A percentile compares a stretch with the other conserved stretches of the same genome.
These are phyloP conservation scores for Stegophylla sp. DNA, from an alignment of 2,888 invertebrate species.

Conservation along the genomic window DNA sequence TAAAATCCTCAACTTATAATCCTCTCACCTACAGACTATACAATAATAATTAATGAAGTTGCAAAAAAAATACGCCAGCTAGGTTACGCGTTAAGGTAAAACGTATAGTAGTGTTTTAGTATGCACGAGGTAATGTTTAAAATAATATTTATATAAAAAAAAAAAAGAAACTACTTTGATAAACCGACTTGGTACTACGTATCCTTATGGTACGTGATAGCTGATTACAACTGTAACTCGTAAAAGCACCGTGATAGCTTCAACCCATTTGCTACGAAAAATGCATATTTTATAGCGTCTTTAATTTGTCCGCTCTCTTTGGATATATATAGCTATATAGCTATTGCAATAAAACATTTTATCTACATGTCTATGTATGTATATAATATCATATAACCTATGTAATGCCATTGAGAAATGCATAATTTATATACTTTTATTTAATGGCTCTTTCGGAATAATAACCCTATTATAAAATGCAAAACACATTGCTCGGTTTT, in stretches of 20 bases:
- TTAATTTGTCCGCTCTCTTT: constrained; percentile 40
- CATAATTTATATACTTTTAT: constrained; percentile 6
- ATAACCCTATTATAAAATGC: constrained; percentile 21
- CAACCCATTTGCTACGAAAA: constrained; percentile 10
- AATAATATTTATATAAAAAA: constrained; percentile 19
- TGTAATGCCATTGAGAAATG: constrained; percentile 11
- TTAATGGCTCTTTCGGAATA: constrained; percentile 32
- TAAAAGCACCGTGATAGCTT: constrained; percentile 47
- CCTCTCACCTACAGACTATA: not conserved
- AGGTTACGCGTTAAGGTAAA: not conserved
- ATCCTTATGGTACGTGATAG: constrained; percentile 34
- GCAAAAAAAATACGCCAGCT: not conserved
- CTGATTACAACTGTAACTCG: constrained; percentile 54
- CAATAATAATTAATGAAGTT: constrained; percentile 1
- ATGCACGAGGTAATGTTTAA: constrained; percentile 1
- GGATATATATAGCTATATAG: no score
- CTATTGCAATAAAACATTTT: constrained; percentile 47
- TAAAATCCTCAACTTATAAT: constrained; percentile 11
- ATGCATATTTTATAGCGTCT: constrained; percentile 40
- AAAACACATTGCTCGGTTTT: constrained; percentile 21
- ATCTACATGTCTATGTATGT: not conserved
- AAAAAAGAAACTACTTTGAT: constrained; percentile 29
- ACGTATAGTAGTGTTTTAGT: not conserved
- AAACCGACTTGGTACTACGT: constrained; percentile 27
- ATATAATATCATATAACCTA: not conserved